These are phyloP conservation scores for Somateria mollissima DNA, from an alignment of 2,797 vertebrate genomes.

Conservation along the genomic window DNA sequence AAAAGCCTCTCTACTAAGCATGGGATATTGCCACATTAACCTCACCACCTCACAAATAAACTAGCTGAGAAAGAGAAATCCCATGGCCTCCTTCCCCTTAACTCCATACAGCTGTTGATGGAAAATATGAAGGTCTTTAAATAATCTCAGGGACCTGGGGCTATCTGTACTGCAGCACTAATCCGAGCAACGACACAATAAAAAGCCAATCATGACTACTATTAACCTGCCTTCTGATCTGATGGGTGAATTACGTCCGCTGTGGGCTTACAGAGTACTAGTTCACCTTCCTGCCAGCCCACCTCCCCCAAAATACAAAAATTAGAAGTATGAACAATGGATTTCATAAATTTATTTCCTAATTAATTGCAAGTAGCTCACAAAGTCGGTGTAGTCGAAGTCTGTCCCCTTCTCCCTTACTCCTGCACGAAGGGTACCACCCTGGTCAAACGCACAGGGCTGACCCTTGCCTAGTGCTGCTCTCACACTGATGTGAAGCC, in stretches of 20 bases:
- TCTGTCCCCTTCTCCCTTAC: neutral
- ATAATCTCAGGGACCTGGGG: slow-evolving; percentile 29
- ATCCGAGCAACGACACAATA: slow-evolving; percentile 43
- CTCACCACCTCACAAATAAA: slow-evolving; percentile 73
- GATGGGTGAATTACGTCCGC: neutral
- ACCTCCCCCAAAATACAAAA: neutral
- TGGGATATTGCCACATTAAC: slow-evolving; percentile 71
- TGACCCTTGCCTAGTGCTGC: slow-evolving; percentile 8
- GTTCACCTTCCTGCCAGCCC: neutral
- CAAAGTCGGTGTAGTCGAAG: neutral
- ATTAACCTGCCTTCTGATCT: slow-evolving; percentile 27
- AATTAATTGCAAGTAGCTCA: neutral
- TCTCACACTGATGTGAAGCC: neutral
- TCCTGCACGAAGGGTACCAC: neutral
- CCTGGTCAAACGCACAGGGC: neutral
- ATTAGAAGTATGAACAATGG: neutral
- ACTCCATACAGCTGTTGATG: slow-evolving; percentile 58
- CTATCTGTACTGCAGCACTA: neutral
- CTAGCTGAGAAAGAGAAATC: slow-evolving; percentile 65
- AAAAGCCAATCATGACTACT: slow-evolving; percentile 12
- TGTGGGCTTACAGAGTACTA: rapidly evolving
- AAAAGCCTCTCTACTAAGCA: slow-evolving; percentile 63
- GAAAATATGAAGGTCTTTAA: slow-evolving; percentile 56
- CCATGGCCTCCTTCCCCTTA: slow-evolving; percentile 51
- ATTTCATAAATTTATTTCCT: slow-evolving; percentile 5